Conservation (phyloP, 2,888 invertebrate species). For the Philaethria dido region DNA sequence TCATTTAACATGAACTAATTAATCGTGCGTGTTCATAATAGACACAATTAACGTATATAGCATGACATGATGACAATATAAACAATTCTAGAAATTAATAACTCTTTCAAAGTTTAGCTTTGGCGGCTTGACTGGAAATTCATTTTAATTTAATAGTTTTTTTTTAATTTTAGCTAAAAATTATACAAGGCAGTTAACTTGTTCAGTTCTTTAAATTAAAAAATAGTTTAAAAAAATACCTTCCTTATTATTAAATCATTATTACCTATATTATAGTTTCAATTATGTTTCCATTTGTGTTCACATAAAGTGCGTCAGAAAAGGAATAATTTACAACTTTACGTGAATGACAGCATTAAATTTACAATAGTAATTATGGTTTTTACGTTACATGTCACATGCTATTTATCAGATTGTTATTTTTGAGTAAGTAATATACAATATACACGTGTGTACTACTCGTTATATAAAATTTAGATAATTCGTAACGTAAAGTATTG, state of each 20-base stretch:
- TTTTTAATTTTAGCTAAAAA: too few species aligned
- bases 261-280: neutral
- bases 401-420: slow-evolving; percentile 3
- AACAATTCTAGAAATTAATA: slow-evolving; percentile 1
- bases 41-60: slow-evolving; percentile 1
- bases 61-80: slow-evolving; percentile 35
- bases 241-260: neutral
- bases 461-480: neutral
- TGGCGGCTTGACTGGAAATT: neutral
- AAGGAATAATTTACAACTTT: neutral
- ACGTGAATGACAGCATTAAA: slow-evolving; percentile 1
- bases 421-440: neutral
- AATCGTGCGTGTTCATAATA: slow-evolving; percentile 10
- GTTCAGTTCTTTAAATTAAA: too few species aligned
- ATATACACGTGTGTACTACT: neutral
- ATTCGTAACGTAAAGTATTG: neutral
- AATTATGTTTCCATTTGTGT: neutral
- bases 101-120: neutral
- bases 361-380: slow-evolving; percentile 9
- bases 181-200: too few species aligned
- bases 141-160: neutral
- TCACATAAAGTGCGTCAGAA: neutral
- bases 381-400: slow-evolving; percentile 18
- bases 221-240: neutral
- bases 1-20: slow-evolving; percentile 15